phyloP scores from a whole-genome alignment of 1,140 invertebrate genomes.

The Zaprionus davidi region DNA sequence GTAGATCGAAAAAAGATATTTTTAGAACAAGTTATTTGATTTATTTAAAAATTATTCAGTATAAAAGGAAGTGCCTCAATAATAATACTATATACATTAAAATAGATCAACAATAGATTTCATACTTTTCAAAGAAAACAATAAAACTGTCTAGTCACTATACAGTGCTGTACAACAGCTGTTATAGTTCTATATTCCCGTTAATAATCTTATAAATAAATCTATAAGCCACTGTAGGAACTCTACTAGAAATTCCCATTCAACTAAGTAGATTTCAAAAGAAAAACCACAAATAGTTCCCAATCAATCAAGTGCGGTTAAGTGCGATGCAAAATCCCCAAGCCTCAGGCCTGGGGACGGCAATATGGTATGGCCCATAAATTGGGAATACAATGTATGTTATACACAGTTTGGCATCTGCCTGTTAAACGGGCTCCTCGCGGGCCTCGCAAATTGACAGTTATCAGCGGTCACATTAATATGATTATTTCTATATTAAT shows the following conservation, averaged over 20 bases:
- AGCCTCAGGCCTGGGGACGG: not conserved
- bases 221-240: not conserved
- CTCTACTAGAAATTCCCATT: not conserved
- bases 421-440: not conserved
- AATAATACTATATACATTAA: not conserved
- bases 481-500: slow-evolving; percentile 82
- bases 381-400: not conserved
- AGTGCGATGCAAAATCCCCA: not conserved
- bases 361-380: not conserved
- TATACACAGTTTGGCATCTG: not conserved
- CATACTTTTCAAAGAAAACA: not conserved
- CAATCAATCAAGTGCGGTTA: slow-evolving; percentile 3
- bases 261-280: not conserved
- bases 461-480: slow-evolving; percentile 75
- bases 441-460: slow-evolving; percentile 57
- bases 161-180: too few relatives aligned
- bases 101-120: not conserved
- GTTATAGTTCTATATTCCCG: too few relatives aligned
- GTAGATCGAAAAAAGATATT: too few relatives aligned
- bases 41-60: too few relatives aligned
- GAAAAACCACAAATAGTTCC: slow-evolving; percentile 2
- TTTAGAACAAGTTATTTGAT: too few relatives aligned
- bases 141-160: too few relatives aligned
- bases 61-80: too few relatives aligned
- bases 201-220: too few relatives aligned